Evolutionary conservation across 64 coral and sea anemone genomes (phyloP).

Genomic region (Pachyseris speciosa): DNA sequence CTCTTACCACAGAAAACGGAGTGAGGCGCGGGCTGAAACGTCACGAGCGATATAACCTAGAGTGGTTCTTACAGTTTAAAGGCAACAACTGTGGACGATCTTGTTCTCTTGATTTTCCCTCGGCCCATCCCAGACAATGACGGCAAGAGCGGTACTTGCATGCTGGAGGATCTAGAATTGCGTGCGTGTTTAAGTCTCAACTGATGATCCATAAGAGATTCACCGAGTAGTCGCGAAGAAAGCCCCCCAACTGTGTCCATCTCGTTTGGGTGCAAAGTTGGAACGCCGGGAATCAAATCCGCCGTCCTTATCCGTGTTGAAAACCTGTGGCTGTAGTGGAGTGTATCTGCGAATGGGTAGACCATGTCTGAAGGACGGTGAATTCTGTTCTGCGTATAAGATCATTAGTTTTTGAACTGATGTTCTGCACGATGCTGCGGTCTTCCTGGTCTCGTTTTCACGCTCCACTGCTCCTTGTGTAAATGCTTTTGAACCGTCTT

Average conservation of each 20-base stretch:
- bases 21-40: no score
- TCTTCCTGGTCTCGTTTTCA: neutral
- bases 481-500: neutral
- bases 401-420: conserved; percentile 61
- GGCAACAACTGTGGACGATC: neutral
- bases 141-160: conserved; percentile 65
- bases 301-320: neutral
- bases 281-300: neutral
- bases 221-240: conserved; percentile 20
- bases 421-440: neutral
- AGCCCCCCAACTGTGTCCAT: conserved; percentile 16
- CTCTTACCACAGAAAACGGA: no score
- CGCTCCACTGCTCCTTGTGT: neutral
- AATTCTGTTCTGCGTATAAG: conserved; percentile 71
- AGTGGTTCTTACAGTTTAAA: neutral
- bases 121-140: neutral
- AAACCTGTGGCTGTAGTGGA: neutral
- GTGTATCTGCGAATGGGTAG: conserved; percentile 50
- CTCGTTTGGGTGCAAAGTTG: conserved; percentile 37
- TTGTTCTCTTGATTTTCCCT: conserved; percentile 10
- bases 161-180: conserved; percentile 69
- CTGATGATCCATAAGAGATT: conserved; percentile 75
- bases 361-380: conserved; percentile 68
- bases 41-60: no score
- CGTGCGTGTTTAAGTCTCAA: conserved; percentile 55